Evolutionary conservation across 2,888 invertebrate genomes (phyloP), one percentile per base, ranked within the genome.

Genomic region (Folsomia manolachei): DNA sequence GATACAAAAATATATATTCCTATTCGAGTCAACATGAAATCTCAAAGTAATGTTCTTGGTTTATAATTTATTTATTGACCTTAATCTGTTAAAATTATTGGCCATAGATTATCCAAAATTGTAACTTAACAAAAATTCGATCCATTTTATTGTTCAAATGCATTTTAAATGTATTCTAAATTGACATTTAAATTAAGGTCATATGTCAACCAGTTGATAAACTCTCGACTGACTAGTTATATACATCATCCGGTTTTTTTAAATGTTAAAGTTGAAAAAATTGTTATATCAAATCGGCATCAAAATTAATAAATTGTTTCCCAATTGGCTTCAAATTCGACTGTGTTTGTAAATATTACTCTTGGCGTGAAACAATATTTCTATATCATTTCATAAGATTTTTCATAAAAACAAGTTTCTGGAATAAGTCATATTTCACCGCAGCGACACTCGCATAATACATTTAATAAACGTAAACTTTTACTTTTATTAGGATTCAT

Each of bases 261-360:
- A 56, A 56, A 56, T 56, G 56, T 56, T 56, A 56, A 56, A 56
- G 18, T 56, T 56, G 7, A 56, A 51, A 11, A 51, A 56, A 18
- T 56, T 56, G 56, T 19, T 56, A 14, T 56, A 4, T n/a, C 4
- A 39, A 39, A 64, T 64, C 21, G 65, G 51, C 51, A 25, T 66
- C 27, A 66, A 66, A 39, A 39, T 66, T 66, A 66, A 66, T 66
- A 66, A 66, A 66, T 51, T 51, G 19, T 27, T 66, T 66, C 27
- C 65, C 65, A 66, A 66, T 66, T 66, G 65, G 65, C 52, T 23
- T 66, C 65, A 4, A 66, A 66, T n/a, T n/a, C n/a, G n/a, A n/a
- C n/a, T n/a, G n/a, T n/a, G n/a, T n/a, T n/a, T n/a, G n/a, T n/a
- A n/a, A n/a, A n/a, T n/a, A n/a, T n/a, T n/a, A n/a, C n/a, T n/a